A percentile compares a stretch with the other conserved stretches of the same genome.
Conservation (phyloP, 2,797 vertebrate species). For the Eulemur rubriventer region DNA sequence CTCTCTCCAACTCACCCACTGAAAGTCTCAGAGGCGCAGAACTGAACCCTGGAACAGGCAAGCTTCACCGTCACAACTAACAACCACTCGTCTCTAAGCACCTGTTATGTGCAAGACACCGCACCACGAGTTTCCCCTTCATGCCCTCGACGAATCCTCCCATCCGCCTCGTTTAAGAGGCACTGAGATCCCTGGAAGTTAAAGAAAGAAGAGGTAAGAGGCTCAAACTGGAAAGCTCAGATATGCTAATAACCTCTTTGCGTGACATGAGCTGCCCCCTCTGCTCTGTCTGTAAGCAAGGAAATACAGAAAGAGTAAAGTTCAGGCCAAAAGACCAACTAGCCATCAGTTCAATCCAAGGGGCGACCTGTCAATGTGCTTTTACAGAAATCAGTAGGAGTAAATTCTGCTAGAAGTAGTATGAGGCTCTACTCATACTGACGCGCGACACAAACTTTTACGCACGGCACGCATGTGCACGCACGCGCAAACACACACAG, state of each 20-base stretch:
- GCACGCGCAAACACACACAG: not conserved
- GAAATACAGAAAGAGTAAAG: not conserved
- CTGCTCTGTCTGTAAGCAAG: not conserved
- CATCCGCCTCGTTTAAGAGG: not conserved
- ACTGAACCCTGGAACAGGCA: not conserved
- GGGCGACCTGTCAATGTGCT: not conserved
- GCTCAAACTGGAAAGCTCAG: not conserved
- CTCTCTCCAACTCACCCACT: not conserved
- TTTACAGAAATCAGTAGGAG: not conserved
- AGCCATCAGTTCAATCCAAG: not conserved
- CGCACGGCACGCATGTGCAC: accelerated
- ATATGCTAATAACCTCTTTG: not conserved
- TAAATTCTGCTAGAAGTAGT: not conserved
- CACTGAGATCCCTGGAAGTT: not conserved
- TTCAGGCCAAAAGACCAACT: not conserved
- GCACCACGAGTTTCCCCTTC: not conserved
- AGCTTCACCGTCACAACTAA: not conserved
- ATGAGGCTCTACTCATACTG: not conserved
- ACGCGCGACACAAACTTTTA: not conserved
- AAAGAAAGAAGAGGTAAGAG: not conserved
- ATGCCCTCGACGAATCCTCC: too few relatives aligned
- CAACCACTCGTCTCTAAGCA: not conserved
- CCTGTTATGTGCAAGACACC: accelerated
- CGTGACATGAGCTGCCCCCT: not conserved
- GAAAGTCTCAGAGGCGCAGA: not conserved